Percentiles rank a stretch among this genome's conserved stretches.
Evolutionary conservation across 2,113 vertebrate genomes (phyloP).

Genomic region (Neomonachus schauinslandi): DNA sequence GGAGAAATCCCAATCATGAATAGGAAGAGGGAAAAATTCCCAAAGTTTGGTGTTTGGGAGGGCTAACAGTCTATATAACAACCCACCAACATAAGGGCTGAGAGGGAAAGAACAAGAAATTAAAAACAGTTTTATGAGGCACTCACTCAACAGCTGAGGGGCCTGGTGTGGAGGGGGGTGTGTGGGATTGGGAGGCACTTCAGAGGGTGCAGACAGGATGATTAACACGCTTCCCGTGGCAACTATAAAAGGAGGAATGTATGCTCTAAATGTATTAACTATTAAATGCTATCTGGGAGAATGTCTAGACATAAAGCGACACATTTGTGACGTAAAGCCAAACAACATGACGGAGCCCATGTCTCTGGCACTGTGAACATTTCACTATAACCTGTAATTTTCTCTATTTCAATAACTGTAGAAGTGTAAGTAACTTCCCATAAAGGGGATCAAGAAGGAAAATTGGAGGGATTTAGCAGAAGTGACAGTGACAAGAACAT

Average conservation of each 20-base stretch:
- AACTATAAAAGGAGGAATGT: constrained; percentile 34
- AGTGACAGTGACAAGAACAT: neutral
- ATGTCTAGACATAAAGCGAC: constrained; percentile 1
- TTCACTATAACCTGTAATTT: neutral
- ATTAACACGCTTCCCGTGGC: constrained; percentile 26
- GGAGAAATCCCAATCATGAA: constrained; percentile 71
- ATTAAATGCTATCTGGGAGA: neutral
- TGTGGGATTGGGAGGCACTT: neutral
- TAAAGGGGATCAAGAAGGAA: neutral
- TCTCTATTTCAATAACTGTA: neutral
- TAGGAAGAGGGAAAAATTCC: constrained; percentile 36
- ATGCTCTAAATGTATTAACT: constrained; percentile 22
- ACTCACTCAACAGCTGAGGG: neutral
- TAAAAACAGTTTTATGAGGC: constrained; percentile 39
- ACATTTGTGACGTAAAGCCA: neutral
- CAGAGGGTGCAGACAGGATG: constrained; percentile 16
- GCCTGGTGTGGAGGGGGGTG: neutral
- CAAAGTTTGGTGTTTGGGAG: constrained; percentile 21
- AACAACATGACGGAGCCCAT: neutral
- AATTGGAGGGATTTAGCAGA: neutral
- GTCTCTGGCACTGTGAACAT: neutral
- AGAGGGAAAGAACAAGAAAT: constrained; percentile 21
- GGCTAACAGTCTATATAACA: neutral
- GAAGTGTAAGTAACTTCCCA: neutral
- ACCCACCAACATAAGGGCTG: neutral